Conservation (phyloP, 2,888 invertebrate species). For the Acleris sparsana region DNA sequence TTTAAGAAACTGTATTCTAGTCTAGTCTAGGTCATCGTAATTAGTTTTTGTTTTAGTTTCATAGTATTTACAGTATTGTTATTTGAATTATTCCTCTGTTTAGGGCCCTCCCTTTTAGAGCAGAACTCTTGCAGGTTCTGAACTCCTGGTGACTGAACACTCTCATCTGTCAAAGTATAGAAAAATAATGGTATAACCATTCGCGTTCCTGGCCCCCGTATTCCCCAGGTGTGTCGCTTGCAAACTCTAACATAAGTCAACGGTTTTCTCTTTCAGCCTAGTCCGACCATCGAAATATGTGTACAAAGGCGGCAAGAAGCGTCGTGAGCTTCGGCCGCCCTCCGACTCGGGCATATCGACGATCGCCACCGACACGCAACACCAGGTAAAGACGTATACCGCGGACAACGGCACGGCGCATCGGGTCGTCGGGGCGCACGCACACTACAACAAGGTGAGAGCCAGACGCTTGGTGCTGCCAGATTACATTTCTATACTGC, state of each 20-base stretch:
- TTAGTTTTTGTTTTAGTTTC: no score
- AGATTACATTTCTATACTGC: background rate
- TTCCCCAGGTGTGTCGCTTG: no score
- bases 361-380: conserved; percentile 87
- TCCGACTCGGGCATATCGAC: conserved; percentile 79
- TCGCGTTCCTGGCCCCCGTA: background rate
- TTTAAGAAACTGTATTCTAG: no score
- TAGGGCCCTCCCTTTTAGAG: no score
- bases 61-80: no score
- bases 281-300: conserved; percentile 76
- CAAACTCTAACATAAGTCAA: background rate
- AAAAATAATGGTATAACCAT: no score
- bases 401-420: conserved; percentile 94
- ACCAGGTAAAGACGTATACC: conserved; percentile 98
- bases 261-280: conserved; percentile 55
- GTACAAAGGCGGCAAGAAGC: conserved; percentile 79
- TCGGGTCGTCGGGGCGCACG: conserved; percentile 89
- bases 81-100: no score
- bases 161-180: no score
- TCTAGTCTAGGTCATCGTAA: no score
- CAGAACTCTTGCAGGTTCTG: no score
- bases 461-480: conserved; percentile 70
- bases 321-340: conserved; percentile 64
- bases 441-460: conserved; percentile 96
- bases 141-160: no score